Percentiles rank a stretch among this genome's conserved stretches.
phyloP scores from a whole-genome alignment of 1,140 invertebrate genomes.

The Sminthurinus signatus region DNA sequence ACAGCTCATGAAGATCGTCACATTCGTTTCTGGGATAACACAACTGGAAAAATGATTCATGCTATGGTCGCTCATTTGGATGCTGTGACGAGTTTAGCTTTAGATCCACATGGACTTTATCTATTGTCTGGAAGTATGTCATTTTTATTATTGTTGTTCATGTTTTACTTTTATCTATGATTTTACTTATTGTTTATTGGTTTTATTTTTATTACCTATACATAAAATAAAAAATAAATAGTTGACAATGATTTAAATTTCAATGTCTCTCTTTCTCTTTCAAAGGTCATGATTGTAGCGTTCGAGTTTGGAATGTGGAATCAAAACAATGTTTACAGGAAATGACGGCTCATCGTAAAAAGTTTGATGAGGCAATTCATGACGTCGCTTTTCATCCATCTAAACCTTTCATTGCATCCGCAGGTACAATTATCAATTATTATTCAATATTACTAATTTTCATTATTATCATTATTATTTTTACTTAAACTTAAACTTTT shows the following conservation, averaged over 20 bases:
- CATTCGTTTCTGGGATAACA: slow-evolving; percentile 97
- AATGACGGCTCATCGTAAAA: slow-evolving; percentile 98
- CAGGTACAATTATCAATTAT: too few relatives aligned
- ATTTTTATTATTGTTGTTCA: too few relatives aligned
- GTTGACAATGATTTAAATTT: too few relatives aligned
- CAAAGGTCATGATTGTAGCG: slow-evolving; percentile 93
- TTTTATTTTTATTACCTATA: too few relatives aligned
- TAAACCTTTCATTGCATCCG: slow-evolving; percentile 96
- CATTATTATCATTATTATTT: too few relatives aligned
- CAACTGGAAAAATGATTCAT: slow-evolving; percentile 87
- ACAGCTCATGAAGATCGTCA: slow-evolving; percentile 97
- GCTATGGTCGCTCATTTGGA: slow-evolving; percentile 98
- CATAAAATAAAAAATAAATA: too few relatives aligned
- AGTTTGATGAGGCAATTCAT: slow-evolving; percentile 98
- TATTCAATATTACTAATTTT: too few relatives aligned
- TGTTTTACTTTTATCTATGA: neutral
- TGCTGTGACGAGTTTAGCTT: slow-evolving; percentile 93
- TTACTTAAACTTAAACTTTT: too few relatives aligned
- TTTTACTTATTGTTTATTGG: too few relatives aligned
- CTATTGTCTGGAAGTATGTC: slow-evolving; percentile 83
- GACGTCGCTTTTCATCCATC: slow-evolving; percentile 99
- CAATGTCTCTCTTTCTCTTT: slow-evolving; percentile 40
- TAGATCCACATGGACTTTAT: slow-evolving; percentile 97
- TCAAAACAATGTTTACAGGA: slow-evolving; percentile 98
- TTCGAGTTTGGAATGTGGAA: slow-evolving; percentile 98